phyloP scores from a whole-genome alignment of 2,113 vertebrate genomes.

The Myotis davidii region DNA sequence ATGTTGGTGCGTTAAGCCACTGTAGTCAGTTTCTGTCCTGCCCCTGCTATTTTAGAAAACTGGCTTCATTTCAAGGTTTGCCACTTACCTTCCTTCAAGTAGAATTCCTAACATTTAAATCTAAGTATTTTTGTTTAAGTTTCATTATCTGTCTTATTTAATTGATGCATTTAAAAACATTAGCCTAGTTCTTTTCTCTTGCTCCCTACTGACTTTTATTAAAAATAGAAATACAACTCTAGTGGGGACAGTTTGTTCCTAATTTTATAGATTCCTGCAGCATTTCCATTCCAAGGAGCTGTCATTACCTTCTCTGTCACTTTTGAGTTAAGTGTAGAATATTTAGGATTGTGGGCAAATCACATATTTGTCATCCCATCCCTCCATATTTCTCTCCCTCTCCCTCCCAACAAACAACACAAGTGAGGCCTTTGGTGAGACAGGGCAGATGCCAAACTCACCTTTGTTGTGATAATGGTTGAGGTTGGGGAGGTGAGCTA shows the following conservation, averaged over 20 bases:
- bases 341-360: background rate
- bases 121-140: constrained; percentile 6
- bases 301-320: background rate
- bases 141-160: constrained; percentile 26
- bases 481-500: background rate
- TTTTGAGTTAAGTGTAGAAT: background rate
- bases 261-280: background rate
- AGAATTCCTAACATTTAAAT: background rate
- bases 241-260: background rate
- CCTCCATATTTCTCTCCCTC: rapidly evolving
- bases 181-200: background rate
- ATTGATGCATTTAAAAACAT: background rate
- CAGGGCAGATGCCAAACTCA: background rate
- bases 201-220: background rate
- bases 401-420: background rate
- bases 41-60: background rate
- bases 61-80: background rate
- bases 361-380: background rate
- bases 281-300: background rate
- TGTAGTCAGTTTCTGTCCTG: background rate
- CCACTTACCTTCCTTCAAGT: background rate
- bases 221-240: background rate
- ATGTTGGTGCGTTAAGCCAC: background rate
- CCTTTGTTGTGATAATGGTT: background rate
- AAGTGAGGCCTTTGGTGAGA: background rate